Conservation (phyloP, 2,113 vertebrate genomes). For the Pachycephala philippinensis region DNA sequence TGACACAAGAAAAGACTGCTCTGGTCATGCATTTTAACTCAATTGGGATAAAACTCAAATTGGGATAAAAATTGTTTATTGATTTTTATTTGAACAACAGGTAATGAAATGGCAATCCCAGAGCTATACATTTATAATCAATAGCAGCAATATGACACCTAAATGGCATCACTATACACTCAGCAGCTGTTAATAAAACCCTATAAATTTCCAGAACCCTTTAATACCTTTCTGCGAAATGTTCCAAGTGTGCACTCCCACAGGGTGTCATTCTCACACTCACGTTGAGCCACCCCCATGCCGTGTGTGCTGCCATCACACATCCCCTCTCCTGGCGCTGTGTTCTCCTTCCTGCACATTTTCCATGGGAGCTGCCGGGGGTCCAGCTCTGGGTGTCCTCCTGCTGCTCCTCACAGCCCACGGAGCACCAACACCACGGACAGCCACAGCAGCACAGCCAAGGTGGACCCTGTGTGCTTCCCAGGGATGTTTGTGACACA, state of each 20-base stretch:
- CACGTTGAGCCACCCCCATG: too few species aligned
- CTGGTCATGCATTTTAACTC: not conserved
- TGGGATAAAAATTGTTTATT: not conserved
- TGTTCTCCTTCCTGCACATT: not conserved
- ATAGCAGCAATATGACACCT: not conserved
- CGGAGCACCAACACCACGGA: not conserved
- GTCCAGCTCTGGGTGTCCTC: not conserved
- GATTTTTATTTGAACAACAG: not conserved
- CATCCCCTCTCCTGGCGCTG: not conserved
- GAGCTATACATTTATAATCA: not conserved
- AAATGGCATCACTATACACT: not conserved
- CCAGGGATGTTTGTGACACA: not conserved
- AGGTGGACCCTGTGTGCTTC: not conserved
- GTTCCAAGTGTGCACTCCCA: not conserved
- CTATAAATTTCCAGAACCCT: not conserved
- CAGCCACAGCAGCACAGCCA: not conserved
- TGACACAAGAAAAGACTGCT: not conserved
- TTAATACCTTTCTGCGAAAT: not conserved
- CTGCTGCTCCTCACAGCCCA: not conserved
- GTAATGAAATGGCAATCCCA: not conserved
- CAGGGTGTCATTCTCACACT: accelerated
- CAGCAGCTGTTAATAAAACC: not conserved
- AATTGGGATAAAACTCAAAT: not conserved
- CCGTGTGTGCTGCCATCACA: not conserved
- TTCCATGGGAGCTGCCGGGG: accelerated